Evolutionary conservation across 2,888 invertebrate species (phyloP), one percentile per base, ranked within the genome.

Genomic region (Cartodere bifasciata): DNA sequence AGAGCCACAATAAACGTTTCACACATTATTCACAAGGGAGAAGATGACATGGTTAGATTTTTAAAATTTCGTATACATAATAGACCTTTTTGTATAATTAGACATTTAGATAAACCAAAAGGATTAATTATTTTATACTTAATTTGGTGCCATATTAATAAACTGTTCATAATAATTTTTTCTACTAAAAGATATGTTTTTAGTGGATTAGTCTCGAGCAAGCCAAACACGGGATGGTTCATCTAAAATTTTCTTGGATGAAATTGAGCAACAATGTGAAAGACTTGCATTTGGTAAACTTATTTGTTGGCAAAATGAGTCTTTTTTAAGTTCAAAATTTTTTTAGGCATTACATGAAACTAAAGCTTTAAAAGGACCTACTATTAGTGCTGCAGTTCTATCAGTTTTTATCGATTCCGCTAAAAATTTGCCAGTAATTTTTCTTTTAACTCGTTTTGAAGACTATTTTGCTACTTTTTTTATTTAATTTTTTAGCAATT

Each of bases 161-260:
- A n/a, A n/a, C n/a, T n/a, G n/a, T n/a, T n/a, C n/a, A n/a, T n/a
- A n/a, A n/a, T n/a, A n/a, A n/a, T n/a, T n/a, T n/a, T n/a, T n/a
- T n/a, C n/a, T n/a, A n/a, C n/a, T n/a, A n/a, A n/a, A n/a, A n/a
- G 30, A 31, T 40, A 27, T 30, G 38, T 43, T 58, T 58, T 21
- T 59, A 94, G 90, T 95, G 97, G 94, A 70, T 91, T 42, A 85
- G 88, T 0, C 66, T 98, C 44, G 92, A 95, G 58, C 84, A 90
- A 60, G 92, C 91, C 5, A 92, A 91, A 58, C 87, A 90, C 52
- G 97, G 97, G 4, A 79, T 90, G 65, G 71, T 98, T 0, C 90
- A 94, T 53, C 60, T 97, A 30, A 77, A 87, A 29, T 66, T 92
- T 29, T 78, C 80, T 4, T 98, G 97, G 97, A 72, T 92, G 44